phyloP scores from a whole-genome alignment of 2,888 invertebrate genomes.

The Cantharis rufa region DNA sequence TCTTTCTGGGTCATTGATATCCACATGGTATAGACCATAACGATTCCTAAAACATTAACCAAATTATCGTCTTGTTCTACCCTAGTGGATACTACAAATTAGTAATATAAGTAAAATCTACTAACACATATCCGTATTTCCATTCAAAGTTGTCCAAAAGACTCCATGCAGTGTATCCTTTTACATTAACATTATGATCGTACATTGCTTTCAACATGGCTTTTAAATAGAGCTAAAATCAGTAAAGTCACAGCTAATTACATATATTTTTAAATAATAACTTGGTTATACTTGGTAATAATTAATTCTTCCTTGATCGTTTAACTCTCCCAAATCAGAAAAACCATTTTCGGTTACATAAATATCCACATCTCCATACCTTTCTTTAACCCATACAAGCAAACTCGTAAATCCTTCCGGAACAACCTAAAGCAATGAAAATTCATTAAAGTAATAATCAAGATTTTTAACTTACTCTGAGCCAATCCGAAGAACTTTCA shows the following conservation, averaged over 20 bases:
- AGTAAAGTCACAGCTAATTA: background rate
- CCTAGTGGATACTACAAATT: background rate
- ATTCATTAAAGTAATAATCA: background rate
- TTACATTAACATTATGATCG: conserved; percentile 40
- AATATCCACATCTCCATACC: conserved; percentile 58
- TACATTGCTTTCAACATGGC: conserved; percentile 40
- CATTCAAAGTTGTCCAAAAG: conserved; percentile 49
- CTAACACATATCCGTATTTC: conserved; percentile 43
- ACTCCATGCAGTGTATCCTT: conserved; percentile 44
- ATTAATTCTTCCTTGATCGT: conserved; percentile 57
- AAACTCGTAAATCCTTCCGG: conserved; percentile 64
- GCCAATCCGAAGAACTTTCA: background rate
- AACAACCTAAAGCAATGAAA: conserved; percentile 49
- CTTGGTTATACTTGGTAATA: conserved; percentile 40
- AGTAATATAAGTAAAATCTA: background rate
- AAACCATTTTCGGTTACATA: conserved; percentile 64
- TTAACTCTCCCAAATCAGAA: conserved; percentile 55
- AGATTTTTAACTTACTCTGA: background rate
- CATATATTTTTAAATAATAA: background rate
- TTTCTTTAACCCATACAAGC: conserved; percentile 54
- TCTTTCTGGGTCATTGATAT: background rate
- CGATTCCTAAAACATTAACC: background rate
- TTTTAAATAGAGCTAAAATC: conserved; percentile 38
- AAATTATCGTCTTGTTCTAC: background rate
- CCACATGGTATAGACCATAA: background rate